A percentile compares a stretch with the other conserved stretches of the same genome.
Evolutionary conservation across 1,140 invertebrate genomes (phyloP).

Genomic region (Archegozetes longisetosus): DNA sequence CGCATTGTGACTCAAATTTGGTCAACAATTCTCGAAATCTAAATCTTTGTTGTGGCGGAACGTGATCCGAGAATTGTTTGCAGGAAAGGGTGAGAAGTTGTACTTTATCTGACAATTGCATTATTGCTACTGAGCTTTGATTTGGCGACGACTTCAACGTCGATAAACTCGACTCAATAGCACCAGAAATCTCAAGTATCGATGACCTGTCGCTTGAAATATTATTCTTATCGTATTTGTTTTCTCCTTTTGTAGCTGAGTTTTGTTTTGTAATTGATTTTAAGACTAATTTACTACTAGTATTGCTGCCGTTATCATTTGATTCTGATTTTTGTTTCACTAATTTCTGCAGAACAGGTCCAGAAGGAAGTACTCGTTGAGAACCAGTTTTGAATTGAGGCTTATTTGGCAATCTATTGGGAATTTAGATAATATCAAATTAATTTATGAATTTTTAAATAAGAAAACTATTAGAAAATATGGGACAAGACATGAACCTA

Average conservation of each 20-base stretch:
- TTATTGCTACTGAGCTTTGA: constrained; percentile 37
- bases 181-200: constrained; percentile 23
- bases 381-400: neutral
- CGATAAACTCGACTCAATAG: constrained; percentile 17
- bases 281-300: neutral
- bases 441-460: too few relatives aligned
- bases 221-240: too few relatives aligned
- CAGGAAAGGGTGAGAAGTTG: constrained; percentile 59
- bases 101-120: constrained; percentile 58
- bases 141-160: constrained; percentile 13
- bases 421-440: neutral
- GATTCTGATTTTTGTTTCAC: constrained; percentile 6
- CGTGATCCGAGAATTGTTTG: constrained; percentile 47
- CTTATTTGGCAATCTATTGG: neutral
- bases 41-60: constrained; percentile 69
- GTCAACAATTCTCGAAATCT: constrained; percentile 70
- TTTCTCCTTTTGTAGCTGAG: neutral
- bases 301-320: constrained; percentile 4
- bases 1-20: constrained; percentile 57
- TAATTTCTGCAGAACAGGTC: neutral
- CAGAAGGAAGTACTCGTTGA: neutral
- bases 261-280: neutral
- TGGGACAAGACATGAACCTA: too few relatives aligned
- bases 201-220: constrained; percentile 17
- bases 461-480: too few relatives aligned